Conservation (phyloP, 2,113 vertebrate genomes). For the Dipodomys spectabilis region DNA sequence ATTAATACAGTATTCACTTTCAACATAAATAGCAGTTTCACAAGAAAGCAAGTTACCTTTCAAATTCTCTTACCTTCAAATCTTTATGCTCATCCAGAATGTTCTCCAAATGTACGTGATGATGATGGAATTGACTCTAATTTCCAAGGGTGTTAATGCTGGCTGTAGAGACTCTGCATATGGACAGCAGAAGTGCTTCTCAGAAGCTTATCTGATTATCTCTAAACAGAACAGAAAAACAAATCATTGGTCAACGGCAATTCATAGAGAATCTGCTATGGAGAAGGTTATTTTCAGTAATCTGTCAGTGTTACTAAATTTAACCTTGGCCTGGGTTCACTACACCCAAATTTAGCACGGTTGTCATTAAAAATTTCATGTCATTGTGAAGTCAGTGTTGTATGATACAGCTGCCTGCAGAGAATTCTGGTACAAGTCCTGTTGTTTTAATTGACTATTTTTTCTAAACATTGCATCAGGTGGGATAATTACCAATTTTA, state of each 20-base stretch:
- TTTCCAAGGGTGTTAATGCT: constrained; percentile 67
- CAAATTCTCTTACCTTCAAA: constrained; percentile 86
- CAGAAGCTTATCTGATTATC: constrained; percentile 50
- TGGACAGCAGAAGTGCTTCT: constrained; percentile 57
- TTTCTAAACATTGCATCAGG: constrained; percentile 59
- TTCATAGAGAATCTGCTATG: constrained; percentile 42
- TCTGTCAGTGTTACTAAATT: constrained; percentile 76
- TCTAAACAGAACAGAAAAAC: constrained; percentile 78
- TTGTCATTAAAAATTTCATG: constrained; percentile 76
- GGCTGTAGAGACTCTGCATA: constrained; percentile 59
- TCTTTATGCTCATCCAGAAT: constrained; percentile 83
- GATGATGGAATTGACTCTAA: constrained; percentile 58
- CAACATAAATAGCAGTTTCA: constrained; percentile 11
- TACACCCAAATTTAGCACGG: constrained; percentile 66
- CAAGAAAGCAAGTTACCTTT: not conserved
- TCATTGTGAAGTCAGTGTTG: constrained; percentile 72
- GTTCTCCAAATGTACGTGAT: constrained; percentile 46
- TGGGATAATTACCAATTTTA: constrained; percentile 53
- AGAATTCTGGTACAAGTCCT: constrained; percentile 42
- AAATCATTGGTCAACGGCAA: constrained; percentile 62
- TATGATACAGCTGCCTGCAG: not conserved
- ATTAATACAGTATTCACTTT: not conserved
- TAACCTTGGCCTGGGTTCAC: constrained; percentile 69
- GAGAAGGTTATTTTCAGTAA: constrained; percentile 72
- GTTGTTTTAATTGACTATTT: constrained; percentile 53